A percentile compares a stretch with the other conserved stretches of the same genome.
These are phyloP conservation scores for Brenthis hecate DNA, from an alignment of 2,888 invertebrate species.

Conservation along the genomic window DNA sequence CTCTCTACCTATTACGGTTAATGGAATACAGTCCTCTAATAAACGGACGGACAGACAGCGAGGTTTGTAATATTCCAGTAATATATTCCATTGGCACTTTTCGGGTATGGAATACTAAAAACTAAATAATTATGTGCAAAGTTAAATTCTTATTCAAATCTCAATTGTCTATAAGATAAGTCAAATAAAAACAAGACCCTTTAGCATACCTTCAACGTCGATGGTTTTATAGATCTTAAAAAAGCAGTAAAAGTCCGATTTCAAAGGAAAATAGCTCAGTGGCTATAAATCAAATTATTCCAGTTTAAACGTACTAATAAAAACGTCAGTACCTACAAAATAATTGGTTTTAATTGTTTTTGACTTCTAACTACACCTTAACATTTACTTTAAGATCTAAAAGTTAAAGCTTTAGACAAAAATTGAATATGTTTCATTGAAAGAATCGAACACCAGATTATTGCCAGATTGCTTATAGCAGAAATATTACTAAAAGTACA, in stretches of 20 bases:
- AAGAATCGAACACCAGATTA: no score
- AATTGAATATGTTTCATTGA: no score
- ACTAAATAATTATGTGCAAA: no score
- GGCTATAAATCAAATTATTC: conserved; percentile 39
- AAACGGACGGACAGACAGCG: no score
- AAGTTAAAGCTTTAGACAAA: no score
- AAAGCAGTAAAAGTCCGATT: conserved; percentile 36
- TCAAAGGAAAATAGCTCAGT: conserved; percentile 39
- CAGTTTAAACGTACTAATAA: conserved; percentile 27
- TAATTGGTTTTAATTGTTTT: neutral
- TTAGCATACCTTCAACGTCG: conserved; percentile 27
- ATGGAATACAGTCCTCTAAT: no score
- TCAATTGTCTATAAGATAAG: conserved; percentile 26
- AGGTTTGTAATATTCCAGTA: no score
- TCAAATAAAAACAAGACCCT: conserved; percentile 28
- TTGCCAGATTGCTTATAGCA: no score
- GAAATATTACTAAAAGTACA: no score
- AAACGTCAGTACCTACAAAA: neutral
- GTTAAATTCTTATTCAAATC: neutral
- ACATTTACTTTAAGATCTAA: neutral
- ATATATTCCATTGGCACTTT: no score
- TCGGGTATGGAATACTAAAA: no score
- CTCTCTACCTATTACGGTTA: no score
- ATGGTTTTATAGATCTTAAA: conserved; percentile 34
- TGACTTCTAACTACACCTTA: neutral